Evolutionary conservation across 2,888 invertebrate species (phyloP), one percentile per base, ranked within the genome.

Genomic region (Lutraria lutraria): DNA sequence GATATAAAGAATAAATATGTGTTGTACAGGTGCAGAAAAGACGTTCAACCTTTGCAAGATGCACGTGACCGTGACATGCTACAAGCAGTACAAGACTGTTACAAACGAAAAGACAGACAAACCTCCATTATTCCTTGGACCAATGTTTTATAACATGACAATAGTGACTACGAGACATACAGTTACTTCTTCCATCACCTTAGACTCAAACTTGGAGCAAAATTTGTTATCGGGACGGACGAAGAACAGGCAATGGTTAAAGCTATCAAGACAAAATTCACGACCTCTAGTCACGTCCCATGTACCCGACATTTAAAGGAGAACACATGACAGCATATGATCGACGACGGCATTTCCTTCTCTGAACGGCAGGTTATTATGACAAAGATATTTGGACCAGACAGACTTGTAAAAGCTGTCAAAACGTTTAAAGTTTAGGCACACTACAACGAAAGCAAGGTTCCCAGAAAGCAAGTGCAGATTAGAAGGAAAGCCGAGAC

Each of bases 121-220:
- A 54, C 72, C 85, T 0, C 93, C 91, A 12, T 76, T 92, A 16
- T 93, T 90, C 80, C 4, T 90, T 15, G 91, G 91, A 34, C 90
- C 90, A 0, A 53, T 92, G 60, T 92, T 88, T 29, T n/a, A n/a
- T 83, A 90, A n/a, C 89, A 92, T 25, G 88, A 90, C 52, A 89
- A 86, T 31, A 92, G 88, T 85, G 90, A 92, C 63, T 92, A 88
- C 79, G 89, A 88, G 19, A 86, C 83, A 16, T 91, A 89, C 34
- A 60, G 87, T 29, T 43, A 80, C 21, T 88, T 86, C 60, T 91
- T 91, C 63, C 63, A 88, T 21, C 89, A 92, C 43, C 56, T 90
- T 0, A 88, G 52, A 72, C 81, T 63, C 0, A 92, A 87, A 82
- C 25, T 89, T 25, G 72, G 72, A 10, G 25, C n/a, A 19, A 87